A percentile compares a stretch with the other conserved stretches of the same genome.
Conservation (phyloP, 2,113 vertebrate genomes). For the Coptodon bakossiorum region DNA sequence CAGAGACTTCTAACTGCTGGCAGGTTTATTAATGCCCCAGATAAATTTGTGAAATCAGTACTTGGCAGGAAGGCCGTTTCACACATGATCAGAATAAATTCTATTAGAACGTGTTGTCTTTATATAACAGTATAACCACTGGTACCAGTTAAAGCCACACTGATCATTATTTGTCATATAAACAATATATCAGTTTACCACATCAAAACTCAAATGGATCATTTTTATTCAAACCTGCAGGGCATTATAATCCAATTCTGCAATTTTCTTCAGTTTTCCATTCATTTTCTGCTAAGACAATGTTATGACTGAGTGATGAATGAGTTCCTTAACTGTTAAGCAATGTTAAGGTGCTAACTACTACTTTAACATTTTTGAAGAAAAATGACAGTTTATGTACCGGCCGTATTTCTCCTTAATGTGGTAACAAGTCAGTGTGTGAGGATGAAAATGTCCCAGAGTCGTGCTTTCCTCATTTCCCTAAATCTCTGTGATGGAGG, state of each 20-base stretch:
- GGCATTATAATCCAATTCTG: neutral
- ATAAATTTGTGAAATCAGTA: constrained; percentile 23
- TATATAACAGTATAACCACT: neutral
- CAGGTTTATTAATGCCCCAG: neutral
- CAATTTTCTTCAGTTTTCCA: neutral
- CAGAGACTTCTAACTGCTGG: neutral
- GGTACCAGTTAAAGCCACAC: neutral
- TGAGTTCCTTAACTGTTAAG: neutral
- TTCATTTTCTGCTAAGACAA: neutral
- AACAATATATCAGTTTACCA: neutral
- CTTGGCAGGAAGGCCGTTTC: constrained; percentile 2
- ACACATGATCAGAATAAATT: constrained; percentile 1
- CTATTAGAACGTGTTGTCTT: neutral
- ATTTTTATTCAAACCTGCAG: neutral
- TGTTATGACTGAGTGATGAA: neutral
- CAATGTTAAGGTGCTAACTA: neutral
- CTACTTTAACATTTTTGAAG: neutral
- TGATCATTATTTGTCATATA: neutral
- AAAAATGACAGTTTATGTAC: neutral
- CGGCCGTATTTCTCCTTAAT: neutral
- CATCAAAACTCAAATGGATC: neutral
- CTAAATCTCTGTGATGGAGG: neutral
- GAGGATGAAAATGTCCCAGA: neutral
- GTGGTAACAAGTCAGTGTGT: neutral
- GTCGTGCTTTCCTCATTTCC: neutral